These are phyloP conservation scores for Archaeoteleia sp. DNA, from an alignment of 2,888 invertebrate genomes.

Conservation along the genomic window DNA sequence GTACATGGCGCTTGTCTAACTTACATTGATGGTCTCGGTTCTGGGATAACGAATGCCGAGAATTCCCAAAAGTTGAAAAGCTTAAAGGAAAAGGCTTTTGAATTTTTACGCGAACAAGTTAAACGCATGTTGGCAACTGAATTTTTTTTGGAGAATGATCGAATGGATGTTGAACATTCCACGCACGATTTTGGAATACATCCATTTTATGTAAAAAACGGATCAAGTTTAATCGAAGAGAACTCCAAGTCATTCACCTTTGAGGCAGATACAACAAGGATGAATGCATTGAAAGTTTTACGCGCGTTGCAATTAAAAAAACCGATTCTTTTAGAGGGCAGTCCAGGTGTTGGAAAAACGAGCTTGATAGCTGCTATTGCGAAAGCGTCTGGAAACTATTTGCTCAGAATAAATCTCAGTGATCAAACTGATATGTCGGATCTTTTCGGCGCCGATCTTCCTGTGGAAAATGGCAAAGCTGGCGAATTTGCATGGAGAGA, in stretches of 20 bases:
- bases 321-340: constrained; percentile 95
- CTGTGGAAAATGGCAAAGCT: constrained; percentile 88
- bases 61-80: constrained; percentile 74
- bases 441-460: constrained; percentile 97
- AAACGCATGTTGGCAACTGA: constrained; percentile 56
- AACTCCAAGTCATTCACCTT: constrained; percentile 80
- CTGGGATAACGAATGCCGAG: constrained; percentile 85
- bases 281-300: constrained; percentile 89
- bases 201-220: constrained; percentile 85
- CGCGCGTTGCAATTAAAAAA: constrained; percentile 93
- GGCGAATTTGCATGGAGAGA: constrained; percentile 97
- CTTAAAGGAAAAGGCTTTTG: constrained; percentile 76
- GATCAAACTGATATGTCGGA: constrained; percentile 99
- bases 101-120: constrained; percentile 78
- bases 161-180: constrained; percentile 51
- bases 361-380: constrained; percentile 94
- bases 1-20: constrained; percentile 94
- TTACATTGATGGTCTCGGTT: constrained; percentile 93
- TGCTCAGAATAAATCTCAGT: constrained; percentile 96
- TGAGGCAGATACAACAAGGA: constrained; percentile 85
- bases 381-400: constrained; percentile 85
- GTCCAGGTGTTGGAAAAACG: constrained; percentile 99
- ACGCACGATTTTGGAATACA: constrained; percentile 86
- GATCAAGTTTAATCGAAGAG: constrained; percentile 63
- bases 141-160: constrained; percentile 24